Conservation (phyloP, 2,113 vertebrate species). For the Ranitomeya variabilis region DNA sequence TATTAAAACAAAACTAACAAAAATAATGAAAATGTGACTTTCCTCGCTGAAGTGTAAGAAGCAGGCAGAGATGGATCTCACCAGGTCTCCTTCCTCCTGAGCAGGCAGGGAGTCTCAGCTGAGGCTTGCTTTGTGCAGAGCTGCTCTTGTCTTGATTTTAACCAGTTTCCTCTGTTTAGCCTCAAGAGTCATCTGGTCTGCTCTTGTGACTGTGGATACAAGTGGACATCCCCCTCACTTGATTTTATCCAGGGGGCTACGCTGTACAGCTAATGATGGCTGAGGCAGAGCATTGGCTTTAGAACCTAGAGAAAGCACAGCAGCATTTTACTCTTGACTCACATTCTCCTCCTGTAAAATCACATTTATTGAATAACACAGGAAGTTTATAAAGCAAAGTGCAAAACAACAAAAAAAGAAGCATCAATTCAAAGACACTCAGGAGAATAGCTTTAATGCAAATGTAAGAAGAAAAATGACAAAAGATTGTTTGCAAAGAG, state of each 20-base stretch:
- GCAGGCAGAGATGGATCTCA: not conserved
- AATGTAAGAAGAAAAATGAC: not conserved
- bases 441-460: not conserved
- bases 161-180: constrained; percentile 50
- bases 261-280: constrained; percentile 22
- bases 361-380: not conserved
- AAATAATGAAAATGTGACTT: not conserved
- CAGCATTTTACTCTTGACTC: not conserved
- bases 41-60: not conserved
- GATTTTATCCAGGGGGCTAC: constrained; percentile 26
- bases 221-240: not conserved
- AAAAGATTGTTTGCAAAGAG: not conserved
- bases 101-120: not conserved
- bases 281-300: not conserved
- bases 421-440: not conserved
- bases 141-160: constrained; percentile 22
- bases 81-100: not conserved
- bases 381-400: not conserved
- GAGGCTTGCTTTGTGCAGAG: not conserved
- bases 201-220: constrained; percentile 13
- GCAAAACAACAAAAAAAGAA: too few species aligned
- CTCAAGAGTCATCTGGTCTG: constrained; percentile 38
- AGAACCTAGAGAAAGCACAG: not conserved
- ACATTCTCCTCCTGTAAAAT: not conserved
- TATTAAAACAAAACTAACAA: not conserved